phyloP scores from a whole-genome alignment of 2,797 vertebrate genomes.

The Eidolon dupreanum region DNA sequence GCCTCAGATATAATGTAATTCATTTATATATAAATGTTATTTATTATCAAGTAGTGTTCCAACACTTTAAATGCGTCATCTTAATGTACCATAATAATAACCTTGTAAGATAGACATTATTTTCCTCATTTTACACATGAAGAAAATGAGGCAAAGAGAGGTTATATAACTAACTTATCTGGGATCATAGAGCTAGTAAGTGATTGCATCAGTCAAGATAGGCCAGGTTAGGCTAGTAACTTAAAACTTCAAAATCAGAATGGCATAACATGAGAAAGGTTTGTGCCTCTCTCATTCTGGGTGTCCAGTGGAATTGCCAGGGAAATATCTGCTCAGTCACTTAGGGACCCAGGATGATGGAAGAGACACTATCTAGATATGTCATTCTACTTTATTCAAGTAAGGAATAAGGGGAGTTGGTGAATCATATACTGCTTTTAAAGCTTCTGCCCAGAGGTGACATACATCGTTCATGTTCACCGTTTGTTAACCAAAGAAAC shows the following conservation, averaged over 20 bases:
- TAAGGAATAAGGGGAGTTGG: background rate
- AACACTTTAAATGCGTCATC: background rate
- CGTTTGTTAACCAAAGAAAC: conserved; percentile 14
- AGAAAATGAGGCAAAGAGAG: background rate
- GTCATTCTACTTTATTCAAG: background rate
- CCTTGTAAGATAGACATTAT: background rate
- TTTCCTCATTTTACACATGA: background rate
- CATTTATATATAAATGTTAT: background rate
- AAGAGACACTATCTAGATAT: background rate
- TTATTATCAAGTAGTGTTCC: background rate
- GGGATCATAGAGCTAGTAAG: background rate
- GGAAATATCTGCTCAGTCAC: background rate
- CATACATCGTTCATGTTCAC: background rate
- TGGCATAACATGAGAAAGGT: background rate
- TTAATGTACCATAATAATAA: background rate
- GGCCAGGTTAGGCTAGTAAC: background rate
- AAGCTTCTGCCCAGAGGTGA: background rate
- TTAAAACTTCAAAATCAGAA: background rate
- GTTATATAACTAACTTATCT: background rate
- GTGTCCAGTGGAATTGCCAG: background rate
- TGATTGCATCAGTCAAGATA: background rate
- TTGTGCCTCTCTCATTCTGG: background rate
- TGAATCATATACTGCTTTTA: background rate
- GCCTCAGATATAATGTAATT: background rate
- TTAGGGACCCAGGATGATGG: background rate